phyloP scores from a whole-genome alignment of 2,797 vertebrate species.

The Parotocinclus haroldoi region DNA sequence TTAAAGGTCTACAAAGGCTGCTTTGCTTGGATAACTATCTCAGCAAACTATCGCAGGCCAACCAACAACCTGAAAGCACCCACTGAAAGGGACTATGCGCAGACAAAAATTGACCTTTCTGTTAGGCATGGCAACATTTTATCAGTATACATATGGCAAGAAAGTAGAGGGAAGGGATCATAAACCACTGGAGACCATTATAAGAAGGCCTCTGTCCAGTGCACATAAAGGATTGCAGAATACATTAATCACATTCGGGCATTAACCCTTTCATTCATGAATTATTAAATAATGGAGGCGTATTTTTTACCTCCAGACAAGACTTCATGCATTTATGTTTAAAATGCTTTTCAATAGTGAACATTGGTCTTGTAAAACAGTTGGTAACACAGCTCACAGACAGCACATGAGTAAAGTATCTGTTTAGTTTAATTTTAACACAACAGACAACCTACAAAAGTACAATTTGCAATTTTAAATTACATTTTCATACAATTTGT shows the following conservation, averaged over 20 bases:
- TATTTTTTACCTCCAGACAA: no score
- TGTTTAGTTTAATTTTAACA: no score
- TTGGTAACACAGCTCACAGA: no score
- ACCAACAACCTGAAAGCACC: neutral
- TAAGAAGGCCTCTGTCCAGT: neutral
- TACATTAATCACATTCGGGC: constrained; percentile 34
- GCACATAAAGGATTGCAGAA: constrained; percentile 3
- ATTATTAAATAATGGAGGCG: no score
- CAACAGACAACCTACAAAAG: no score
- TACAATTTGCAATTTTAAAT: no score
- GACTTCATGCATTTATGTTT: no score
- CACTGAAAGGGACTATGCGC: neutral
- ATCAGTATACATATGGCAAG: constrained; percentile 22
- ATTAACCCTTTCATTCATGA: no score
- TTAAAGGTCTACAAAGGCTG: neutral
- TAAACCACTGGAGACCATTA: constrained; percentile 12
- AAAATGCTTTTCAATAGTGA: no score
- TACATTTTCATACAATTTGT: no score
- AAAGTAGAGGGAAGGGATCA: constrained; percentile 12
- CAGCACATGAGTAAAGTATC: no score
- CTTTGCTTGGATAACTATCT: constrained; percentile 9
- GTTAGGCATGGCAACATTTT: constrained; percentile 18
- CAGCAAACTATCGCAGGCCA: neutral
- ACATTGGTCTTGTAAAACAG: no score
- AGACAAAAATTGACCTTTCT: constrained; percentile 16